Evolutionary conservation across 2,113 vertebrate species (phyloP).

Genomic region (Alosa alosa): DNA sequence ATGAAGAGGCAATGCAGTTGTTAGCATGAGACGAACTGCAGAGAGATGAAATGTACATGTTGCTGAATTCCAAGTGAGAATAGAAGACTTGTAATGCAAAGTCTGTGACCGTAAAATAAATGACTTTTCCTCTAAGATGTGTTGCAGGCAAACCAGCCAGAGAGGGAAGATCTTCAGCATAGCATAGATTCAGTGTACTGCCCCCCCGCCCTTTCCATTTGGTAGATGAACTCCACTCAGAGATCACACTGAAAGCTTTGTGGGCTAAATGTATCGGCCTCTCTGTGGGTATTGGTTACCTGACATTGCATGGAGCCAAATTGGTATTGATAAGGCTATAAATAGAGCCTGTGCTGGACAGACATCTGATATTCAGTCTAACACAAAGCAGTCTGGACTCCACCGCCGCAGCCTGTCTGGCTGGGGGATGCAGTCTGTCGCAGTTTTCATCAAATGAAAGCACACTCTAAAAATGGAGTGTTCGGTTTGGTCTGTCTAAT

Average conservation of each 20-base stretch:
- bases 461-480: constrained; percentile 1
- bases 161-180: neutral
- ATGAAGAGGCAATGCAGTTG: too few relatives aligned
- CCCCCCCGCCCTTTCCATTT: neutral
- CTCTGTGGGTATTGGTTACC: neutral
- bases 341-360: neutral
- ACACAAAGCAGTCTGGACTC: constrained; percentile 3
- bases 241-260: neutral
- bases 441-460: neutral
- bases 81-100: too few relatives aligned
- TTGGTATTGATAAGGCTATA: neutral
- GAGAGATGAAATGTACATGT: too few relatives aligned
- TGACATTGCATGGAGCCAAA: neutral
- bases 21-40: too few relatives aligned
- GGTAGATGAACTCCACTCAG: neutral
- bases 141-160: neutral
- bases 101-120: too few relatives aligned
- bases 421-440: neutral
- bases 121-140: neutral
- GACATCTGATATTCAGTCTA: neutral
- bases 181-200: neutral
- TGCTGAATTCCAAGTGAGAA: too few relatives aligned
- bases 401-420: neutral
- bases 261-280: neutral
- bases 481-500: neutral